phyloP scores from a whole-genome alignment of 2,888 invertebrate species.

The Fragum sueziense region DNA sequence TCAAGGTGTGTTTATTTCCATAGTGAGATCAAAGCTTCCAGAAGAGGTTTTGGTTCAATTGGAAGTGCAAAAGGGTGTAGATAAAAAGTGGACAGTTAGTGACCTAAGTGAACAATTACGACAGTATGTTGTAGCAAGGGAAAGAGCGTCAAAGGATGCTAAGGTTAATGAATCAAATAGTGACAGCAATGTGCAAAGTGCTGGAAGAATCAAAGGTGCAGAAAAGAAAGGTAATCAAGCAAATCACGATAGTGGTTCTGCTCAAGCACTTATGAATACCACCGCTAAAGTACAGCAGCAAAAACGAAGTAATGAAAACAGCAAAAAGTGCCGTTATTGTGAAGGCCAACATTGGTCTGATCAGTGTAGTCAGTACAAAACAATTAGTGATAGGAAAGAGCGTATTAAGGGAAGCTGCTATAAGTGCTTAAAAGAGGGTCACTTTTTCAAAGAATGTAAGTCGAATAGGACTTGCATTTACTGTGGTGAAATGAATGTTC shows the following conservation, averaged over 20 bases:
- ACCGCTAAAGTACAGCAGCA: not conserved
- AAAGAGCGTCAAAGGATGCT: not conserved
- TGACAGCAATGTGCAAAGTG: not conserved
- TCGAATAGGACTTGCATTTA: conserved; percentile 23
- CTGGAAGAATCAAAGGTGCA: not conserved
- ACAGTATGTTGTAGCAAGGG: conserved; percentile 9
- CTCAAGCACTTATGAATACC: conserved; percentile 21
- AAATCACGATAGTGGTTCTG: not conserved
- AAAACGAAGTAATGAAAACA: not conserved
- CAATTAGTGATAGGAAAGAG: conserved; percentile 25
- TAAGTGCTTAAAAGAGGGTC: conserved; percentile 21
- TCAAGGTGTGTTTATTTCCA: conserved; percentile 35
- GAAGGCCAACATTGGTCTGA: conserved; percentile 32
- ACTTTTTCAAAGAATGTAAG: conserved; percentile 20
- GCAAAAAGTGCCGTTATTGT: conserved; percentile 27
- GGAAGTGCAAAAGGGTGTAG: conserved; percentile 20
- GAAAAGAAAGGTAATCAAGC: not conserved
- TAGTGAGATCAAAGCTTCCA: conserved; percentile 23
- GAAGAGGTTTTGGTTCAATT: conserved; percentile 29
- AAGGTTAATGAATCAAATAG: no score
- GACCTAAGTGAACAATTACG: conserved; percentile 25
- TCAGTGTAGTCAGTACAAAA: conserved; percentile 28
- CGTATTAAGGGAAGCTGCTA: conserved; percentile 24
- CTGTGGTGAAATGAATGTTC: conserved; percentile 25
- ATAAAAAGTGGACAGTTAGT: conserved; percentile 12